These are phyloP conservation scores for Habrosyne pyritoides DNA, from an alignment of 2,888 invertebrate species.

Conservation along the genomic window DNA sequence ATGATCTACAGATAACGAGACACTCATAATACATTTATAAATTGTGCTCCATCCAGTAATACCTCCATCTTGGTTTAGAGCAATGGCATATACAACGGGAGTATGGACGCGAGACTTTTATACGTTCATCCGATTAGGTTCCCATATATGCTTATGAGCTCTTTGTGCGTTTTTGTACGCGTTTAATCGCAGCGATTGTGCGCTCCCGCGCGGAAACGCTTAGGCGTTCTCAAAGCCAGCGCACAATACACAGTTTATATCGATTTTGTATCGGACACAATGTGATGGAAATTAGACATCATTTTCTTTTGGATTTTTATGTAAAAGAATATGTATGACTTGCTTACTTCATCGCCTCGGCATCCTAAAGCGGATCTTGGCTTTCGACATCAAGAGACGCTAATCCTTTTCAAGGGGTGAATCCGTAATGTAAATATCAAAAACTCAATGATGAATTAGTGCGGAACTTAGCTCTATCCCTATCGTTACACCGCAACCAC, in stretches of 20 bases:
- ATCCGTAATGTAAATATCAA: no score
- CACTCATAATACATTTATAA: not conserved
- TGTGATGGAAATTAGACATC: slow-evolving; percentile 16
- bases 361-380: no score
- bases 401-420: no score
- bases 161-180: slow-evolving; percentile 69
- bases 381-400: no score
- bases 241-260: slow-evolving; percentile 42
- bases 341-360: no score
- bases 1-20: slow-evolving; percentile 4
- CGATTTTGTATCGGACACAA: slow-evolving; percentile 37
- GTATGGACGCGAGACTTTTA: slow-evolving; percentile 62
- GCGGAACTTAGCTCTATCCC: no score
- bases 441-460: no score
- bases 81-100: slow-evolving; percentile 44
- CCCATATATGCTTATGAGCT: slow-evolving; percentile 74
- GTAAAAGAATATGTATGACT: no score
- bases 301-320: no score
- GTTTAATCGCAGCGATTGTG: slow-evolving; percentile 66
- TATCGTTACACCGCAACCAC: no score
- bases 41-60: slow-evolving; percentile 7
- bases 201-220: slow-evolving; percentile 57
- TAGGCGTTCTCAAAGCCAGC: slow-evolving; percentile 47
- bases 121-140: slow-evolving; percentile 77
- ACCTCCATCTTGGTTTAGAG: slow-evolving; percentile 25